Base-by-base conservation (phyloP, 2,888 invertebrate genomes). In the Nematopogon swammerdamellus region DNA sequence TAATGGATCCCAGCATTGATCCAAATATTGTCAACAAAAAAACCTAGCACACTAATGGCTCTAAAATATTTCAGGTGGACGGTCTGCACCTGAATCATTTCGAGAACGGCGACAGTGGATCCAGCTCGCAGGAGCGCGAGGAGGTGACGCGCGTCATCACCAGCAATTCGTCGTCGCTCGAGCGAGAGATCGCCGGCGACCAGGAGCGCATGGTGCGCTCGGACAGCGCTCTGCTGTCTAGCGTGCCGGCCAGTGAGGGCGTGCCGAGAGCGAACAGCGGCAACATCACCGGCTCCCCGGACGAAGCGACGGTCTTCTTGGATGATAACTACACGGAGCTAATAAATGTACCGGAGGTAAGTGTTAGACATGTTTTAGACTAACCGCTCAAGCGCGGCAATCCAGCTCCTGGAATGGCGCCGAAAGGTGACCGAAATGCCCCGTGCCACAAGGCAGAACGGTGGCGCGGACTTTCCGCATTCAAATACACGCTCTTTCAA, bases 101-200 rank as follows among this genome's bases (percentile, higher is more conserved):
- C 59, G 70, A 70, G 50, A 64, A 61, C 56, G 58, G 61, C 30
- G 46, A 53, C 50, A 46, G 53, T 2, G 2, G 57, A n/a, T 52
- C 63, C 2, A 14, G 19, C 18, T 1, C 44, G 11, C 19, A 43
- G 29, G 14, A 4, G 30, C 6, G 20, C 18, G 42, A 36, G 36
- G 11, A 36, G 5, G 25, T 25, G 14, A 36, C 47, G 0, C 61
- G 68, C 53, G 64, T 72, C 63, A 56, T 70, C n/a, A 62, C 68
- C 43, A 68, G 69, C 55, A 72, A 64, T 36, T 76, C 76, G 0
- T 73, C 75, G 0, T 77, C 77, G 0, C 59, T 77, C 8, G 77
- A 77, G 53, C 65, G 77, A 0, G 77, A 77, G 51, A 62, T 76
- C n/a, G 62, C 58, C 42, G 56, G 53, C 43, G 46, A 45, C 47